Base-by-base conservation (phyloP, 23 tunicate species). In the Aplidium turbinatum region DNA sequence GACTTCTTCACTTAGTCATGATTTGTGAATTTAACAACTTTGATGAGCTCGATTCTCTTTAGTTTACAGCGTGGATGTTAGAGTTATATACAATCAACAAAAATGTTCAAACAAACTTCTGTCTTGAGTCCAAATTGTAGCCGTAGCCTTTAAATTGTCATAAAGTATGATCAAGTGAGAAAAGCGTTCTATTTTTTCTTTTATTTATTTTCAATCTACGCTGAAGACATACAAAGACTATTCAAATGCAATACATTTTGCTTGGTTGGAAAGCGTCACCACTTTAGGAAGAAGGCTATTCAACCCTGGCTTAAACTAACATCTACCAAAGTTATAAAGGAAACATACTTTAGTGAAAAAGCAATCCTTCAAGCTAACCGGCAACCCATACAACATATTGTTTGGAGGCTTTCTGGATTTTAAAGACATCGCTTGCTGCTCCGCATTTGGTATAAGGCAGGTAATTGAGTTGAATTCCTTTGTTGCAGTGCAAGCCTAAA, bases 291-390 rank as follows among this genome's bases (percentile, higher is more conserved):
- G n/a, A n/a, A n/a, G n/a, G n/a, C n/a, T n/a, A n/a, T n/a, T n/a
- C 48, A 9, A 13, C 48, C 13, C 13, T 42, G 13, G 48, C 13
- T 9, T 9, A 42, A 42, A 9, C 9, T 9, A 9, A 42, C 9
- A 13, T 42, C 48, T 42, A 42, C 9, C 13, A 24, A 16, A 63
- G 7, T 6, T 5, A 36, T 16, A 6, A 38, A 23, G 22, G 6
- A 11, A 68, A 38, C 7, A 36, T 48, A 70, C 86, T 45, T 72
- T 47, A 23, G 66, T 73, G 0, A n/a, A 52, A 51, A 82, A 47
- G 46, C 73, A 31, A 35, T 82, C 87, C 31, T 82, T 82, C 32
- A 82, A 16, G 50, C 80, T 73, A 32, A 82, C 87, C 2, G 87
- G 87, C 28, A 82, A n/a, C 4, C 80, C 87, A 47, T 58, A 82